These are phyloP conservation scores for Saturnia pavonia DNA, from an alignment of 2,888 invertebrate genomes.

Conservation along the genomic window DNA sequence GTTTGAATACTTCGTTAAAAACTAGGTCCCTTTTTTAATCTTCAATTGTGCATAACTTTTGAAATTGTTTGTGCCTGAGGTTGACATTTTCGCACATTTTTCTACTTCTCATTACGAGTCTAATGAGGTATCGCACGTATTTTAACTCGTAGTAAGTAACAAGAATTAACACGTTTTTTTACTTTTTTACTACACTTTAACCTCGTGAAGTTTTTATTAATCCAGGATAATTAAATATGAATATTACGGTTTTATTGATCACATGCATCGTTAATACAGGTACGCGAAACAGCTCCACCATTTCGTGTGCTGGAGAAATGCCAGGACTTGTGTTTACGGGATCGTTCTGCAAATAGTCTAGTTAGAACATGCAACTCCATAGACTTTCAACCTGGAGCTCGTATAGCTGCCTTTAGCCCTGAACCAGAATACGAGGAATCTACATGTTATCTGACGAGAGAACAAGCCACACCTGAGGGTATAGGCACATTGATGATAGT, in stretches of 20 bases:
- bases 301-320: slow-evolving; percentile 94
- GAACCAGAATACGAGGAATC: slow-evolving; percentile 94
- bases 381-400: slow-evolving; percentile 94
- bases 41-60: too few species aligned
- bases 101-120: too few species aligned
- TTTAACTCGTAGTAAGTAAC: too few species aligned
- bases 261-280: slow-evolving; percentile 61
- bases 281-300: slow-evolving; percentile 91
- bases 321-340: slow-evolving; percentile 91
- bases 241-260: slow-evolving; percentile 25
- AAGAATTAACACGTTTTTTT: too few species aligned
- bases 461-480: slow-evolving; percentile 93
- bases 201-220: not conserved
- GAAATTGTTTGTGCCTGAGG: too few species aligned
- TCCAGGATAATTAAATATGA: slow-evolving; percentile 19
- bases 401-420: slow-evolving; percentile 91
- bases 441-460: slow-evolving; percentile 91
- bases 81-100: too few species aligned
- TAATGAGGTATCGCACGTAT: too few species aligned
- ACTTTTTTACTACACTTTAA: not conserved
- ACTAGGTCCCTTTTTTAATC: too few species aligned
- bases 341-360: slow-evolving; percentile 90
- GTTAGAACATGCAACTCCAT: slow-evolving; percentile 93
- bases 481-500: slow-evolving; percentile 94
- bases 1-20: too few species aligned